Evolutionary conservation across 2,888 invertebrate species (phyloP), one percentile per base, ranked within the genome.

Genomic region (Morinoia aosen): DNA sequence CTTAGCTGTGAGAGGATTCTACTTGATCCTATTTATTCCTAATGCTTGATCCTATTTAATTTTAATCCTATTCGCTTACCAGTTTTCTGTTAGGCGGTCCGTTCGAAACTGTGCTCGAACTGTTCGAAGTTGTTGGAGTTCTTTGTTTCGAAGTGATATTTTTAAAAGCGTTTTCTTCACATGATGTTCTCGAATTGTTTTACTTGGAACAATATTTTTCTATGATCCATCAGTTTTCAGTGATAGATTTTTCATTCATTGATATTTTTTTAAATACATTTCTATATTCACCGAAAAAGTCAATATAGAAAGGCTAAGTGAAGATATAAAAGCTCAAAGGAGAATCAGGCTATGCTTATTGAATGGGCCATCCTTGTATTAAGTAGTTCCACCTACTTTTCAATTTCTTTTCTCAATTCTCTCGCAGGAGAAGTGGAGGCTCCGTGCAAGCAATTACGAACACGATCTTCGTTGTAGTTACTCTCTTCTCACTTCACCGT

Each of bases 41-140:
- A 76, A 76, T 76, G 76, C 76, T 76, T 76, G 33, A 76, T 76
- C 76, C 76, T 76, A 76, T 19, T 76, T 76, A 76, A 76, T 76
- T 76, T 33, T 76, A 76, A 76, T 76, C 76, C 76, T 76, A 76
- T 76, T 76, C 25, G 25, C 76, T 76, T 33, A 16, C 25, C 76
- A 76, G 76, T 76, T 76, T 76, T 76, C 76, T 33, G 25, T 76
- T 76, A 33, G 76, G 76, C 25, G 76, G 8, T 16, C 76, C 33
- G 76, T 33, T 76, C 76, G 76, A 76, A 76, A 76, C 33, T 14
- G 76, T 10, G 7, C 33, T 33, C 0, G 76, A 76, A 33, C 76
- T 33, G 25, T 33, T 76, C 76, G 25, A 2, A 25, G 10, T 33
- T 76, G 76, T 76, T 76, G 8, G 25, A 76, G 76, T 76, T 76